Conservation (phyloP, 2,113 vertebrate species). For the Myotis davidii region DNA sequence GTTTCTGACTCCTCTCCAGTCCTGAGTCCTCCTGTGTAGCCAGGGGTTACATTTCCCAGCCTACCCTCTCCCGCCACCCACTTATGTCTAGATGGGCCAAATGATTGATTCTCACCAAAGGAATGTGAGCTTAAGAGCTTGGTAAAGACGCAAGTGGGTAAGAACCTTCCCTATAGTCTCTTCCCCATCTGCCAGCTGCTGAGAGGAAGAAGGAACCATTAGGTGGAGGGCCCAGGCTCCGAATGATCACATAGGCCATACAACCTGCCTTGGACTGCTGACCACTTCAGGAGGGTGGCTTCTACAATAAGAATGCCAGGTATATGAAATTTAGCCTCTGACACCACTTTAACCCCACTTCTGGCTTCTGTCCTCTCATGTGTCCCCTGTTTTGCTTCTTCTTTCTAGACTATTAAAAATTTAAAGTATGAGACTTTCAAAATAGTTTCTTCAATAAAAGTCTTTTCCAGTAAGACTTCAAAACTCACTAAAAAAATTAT, state of each 20-base stretch:
- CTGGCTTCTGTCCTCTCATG: background rate
- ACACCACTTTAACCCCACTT: background rate
- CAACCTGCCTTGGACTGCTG: background rate
- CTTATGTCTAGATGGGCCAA: background rate
- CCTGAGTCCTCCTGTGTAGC: background rate
- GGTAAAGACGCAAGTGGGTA: background rate
- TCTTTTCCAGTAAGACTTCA: background rate
- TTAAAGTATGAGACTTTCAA: conserved; percentile 5
- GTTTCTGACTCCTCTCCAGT: background rate
- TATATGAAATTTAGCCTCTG: background rate
- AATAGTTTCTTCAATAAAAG: conserved; percentile 35
- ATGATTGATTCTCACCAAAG: background rate
- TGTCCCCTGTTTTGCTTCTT: background rate
- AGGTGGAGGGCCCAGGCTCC: background rate
- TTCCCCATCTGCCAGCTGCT: background rate
- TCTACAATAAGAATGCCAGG: background rate
- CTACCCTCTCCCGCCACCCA: background rate
- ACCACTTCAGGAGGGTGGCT: background rate
- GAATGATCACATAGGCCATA: too few relatives aligned
- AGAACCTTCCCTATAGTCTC: background rate
- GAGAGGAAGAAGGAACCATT: background rate
- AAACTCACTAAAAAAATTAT: conserved; percentile 1
- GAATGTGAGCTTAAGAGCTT: background rate
- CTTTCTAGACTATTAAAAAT: background rate
- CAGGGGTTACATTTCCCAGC: background rate